phyloP scores from a whole-genome alignment of 2,888 invertebrate species.

The Arenicola marina region DNA sequence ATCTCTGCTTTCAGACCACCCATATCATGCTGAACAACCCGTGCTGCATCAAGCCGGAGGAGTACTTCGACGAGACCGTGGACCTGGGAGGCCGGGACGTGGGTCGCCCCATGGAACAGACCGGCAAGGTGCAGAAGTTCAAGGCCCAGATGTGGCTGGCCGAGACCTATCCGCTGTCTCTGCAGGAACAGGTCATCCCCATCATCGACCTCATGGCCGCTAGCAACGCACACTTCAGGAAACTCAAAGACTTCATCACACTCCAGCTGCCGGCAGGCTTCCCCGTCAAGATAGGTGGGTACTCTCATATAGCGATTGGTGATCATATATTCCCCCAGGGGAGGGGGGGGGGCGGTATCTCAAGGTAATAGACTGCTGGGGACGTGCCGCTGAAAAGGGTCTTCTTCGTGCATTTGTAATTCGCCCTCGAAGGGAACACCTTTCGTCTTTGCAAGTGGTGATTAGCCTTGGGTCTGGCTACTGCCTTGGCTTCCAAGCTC shows the following conservation, averaged over 20 bases:
- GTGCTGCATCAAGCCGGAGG: slow-evolving; percentile 76
- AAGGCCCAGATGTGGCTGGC: slow-evolving; percentile 92
- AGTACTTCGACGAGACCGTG: slow-evolving; percentile 80
- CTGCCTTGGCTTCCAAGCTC: no score
- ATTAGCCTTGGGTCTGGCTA: no score
- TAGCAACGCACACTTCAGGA: slow-evolving; percentile 96
- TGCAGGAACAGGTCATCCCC: slow-evolving; percentile 94
- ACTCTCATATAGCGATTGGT: no score
- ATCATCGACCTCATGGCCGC: slow-evolving; percentile 98
- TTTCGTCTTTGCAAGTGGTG: no score
- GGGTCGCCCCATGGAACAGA: slow-evolving; percentile 82
- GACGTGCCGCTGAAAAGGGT: no score
- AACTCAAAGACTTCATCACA: slow-evolving; percentile 96
- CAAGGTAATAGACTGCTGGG: no score
- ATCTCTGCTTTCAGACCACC: no score
- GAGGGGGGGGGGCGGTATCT: no score
- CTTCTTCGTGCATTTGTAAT: no score
- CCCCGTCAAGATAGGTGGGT: slow-evolving; percentile 89
- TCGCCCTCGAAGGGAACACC: no score
- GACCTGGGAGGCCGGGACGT: slow-evolving; percentile 81
- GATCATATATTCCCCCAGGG: no score
- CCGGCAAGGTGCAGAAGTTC: slow-evolving; percentile 73
- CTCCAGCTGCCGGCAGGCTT: slow-evolving; percentile 97
- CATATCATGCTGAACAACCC: no score
- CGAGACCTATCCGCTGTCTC: slow-evolving; percentile 88